phyloP scores from a whole-genome alignment of 2,113 vertebrate species.

The Pollimyrus isidori region DNA sequence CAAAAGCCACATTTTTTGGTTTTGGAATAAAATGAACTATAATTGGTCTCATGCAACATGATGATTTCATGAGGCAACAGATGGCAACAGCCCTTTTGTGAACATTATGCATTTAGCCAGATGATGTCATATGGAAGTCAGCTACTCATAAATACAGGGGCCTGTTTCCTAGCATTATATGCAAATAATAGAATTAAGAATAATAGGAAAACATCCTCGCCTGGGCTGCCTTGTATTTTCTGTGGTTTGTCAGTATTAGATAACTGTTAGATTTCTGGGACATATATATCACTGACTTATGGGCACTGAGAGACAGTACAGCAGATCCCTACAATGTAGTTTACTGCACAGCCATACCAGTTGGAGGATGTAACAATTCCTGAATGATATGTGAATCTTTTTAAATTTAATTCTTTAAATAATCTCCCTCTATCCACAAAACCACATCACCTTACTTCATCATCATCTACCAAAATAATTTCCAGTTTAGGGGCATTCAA shows the following conservation, averaged over 20 bases:
- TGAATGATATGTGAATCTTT: not conserved
- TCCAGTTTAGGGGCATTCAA: not conserved
- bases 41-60: not conserved
- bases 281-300: not conserved
- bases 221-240: not conserved
- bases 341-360: not conserved
- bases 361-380: not conserved
- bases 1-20: not conserved
- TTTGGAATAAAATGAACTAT: not conserved
- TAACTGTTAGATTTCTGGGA: not conserved
- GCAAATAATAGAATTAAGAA: not conserved
- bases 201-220: not conserved
- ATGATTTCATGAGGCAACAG: not conserved
- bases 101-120: not conserved
- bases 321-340: not conserved
- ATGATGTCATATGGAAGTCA: not conserved
- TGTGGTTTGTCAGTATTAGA: not conserved
- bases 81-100: not conserved
- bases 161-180: not conserved
- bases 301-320: not conserved
- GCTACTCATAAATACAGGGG: not conserved
- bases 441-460: not conserved
- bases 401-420: not conserved
- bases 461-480: too few relatives aligned
- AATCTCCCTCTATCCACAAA: not conserved